A percentile compares a stretch with the other conserved stretches of the same genome.
Evolutionary conservation across 2,888 invertebrate genomes (phyloP).

Genomic region (Conus canariensis): DNA sequence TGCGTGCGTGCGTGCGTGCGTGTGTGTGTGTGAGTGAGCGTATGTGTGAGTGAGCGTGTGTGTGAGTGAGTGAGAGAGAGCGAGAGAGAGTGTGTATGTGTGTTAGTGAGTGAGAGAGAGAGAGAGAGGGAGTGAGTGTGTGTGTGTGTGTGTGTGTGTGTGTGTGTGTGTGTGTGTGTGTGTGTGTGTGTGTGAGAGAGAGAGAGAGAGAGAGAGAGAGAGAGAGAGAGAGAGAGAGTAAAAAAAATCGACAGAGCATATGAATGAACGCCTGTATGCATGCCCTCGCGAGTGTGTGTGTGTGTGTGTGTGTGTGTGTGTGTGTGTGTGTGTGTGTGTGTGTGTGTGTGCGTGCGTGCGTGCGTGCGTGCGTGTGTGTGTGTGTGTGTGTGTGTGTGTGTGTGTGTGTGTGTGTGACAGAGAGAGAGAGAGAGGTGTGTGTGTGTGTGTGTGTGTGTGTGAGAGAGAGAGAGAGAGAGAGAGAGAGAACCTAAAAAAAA

Average conservation of each 20-base stretch:
- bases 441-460: constrained; percentile 2
- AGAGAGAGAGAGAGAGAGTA: no score
- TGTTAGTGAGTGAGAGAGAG: neutral
- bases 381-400: neutral
- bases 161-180: constrained; percentile 4
- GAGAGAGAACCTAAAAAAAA: neutral
- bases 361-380: neutral
- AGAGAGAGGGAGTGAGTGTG: neutral
- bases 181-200: neutral
- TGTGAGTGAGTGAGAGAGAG: neutral
- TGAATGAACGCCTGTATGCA: neutral
- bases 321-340: no score
- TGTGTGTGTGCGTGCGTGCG: no score
- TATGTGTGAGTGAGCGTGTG: neutral
- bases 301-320: neutral
- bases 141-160: no score
- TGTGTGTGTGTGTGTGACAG: neutral
- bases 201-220: no score
- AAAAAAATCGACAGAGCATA: neutral
- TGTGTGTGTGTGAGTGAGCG: neutral
- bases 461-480: neutral
- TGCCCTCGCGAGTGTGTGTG: neutral
- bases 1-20: neutral
- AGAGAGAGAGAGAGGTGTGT: neutral
- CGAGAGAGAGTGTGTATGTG: neutral